Evolutionary conservation across 1,140 invertebrate species (phyloP), one percentile per base, ranked within the genome.

Genomic region (Lepidurus packardi): DNA sequence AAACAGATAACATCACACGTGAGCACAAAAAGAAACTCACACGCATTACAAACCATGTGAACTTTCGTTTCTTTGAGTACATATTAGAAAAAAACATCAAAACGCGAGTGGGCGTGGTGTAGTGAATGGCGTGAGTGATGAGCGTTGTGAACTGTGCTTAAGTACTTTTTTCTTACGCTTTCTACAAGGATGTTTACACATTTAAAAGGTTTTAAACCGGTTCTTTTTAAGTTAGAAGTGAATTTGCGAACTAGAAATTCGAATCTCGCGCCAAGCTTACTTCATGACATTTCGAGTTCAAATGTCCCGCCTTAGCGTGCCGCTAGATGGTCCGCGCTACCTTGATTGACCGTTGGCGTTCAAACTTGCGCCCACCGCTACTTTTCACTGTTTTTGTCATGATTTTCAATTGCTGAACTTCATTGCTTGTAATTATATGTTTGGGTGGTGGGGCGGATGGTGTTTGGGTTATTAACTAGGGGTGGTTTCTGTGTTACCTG

Each of bases 401-500:
- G 34, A 34, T 34, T 34, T 34, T 34, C 34, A 34, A 34, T 34
- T 34, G 34, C 13, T 7, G 21, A 65, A 65, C 16, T 65, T 43
- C 13, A n/a, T 75, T 75, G 2, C 21, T n/a, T 8, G 21, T 7
- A 5, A 25, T 7, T 43, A 25, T 7, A 75, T 44, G n/a, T 16
- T 75, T 0, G 6, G 43, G n/a, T n/a, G n/a, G n/a, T n/a, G n/a
- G 13, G 74, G 16, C 13, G 74, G 21, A 25, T 34, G 7, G 7
- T 43, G 43, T 34, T 75, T 25, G 8, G 21, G n/a, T 8, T 7
- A n/a, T 21, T 75, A 21, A 13, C 24, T 41, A 9, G 74, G 43
- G 43, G 21, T 34, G 21, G 34, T 5, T 9, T 77, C 21, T 44
- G 6, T 77, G 76, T 44, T 77, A 91, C 90, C 90, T 91, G 90